phyloP scores from a whole-genome alignment of 2,797 vertebrate species.

The Alectoris magna region DNA sequence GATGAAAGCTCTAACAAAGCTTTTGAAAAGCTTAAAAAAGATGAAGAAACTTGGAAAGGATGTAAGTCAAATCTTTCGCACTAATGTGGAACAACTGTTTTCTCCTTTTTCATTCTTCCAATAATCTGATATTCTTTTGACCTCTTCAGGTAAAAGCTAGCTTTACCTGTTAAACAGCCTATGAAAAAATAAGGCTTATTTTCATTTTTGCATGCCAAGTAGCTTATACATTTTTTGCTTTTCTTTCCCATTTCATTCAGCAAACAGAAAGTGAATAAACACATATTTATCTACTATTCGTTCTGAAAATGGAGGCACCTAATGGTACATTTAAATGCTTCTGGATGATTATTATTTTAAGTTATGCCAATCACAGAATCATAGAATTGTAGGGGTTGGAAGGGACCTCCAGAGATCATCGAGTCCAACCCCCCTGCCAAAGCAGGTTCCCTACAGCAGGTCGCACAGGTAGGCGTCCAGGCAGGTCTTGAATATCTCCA shows the following conservation, averaged over 20 bases:
- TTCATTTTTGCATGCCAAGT: neutral
- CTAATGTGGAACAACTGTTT: neutral
- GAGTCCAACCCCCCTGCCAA: too few relatives aligned
- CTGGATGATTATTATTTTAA: neutral
- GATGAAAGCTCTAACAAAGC: neutral
- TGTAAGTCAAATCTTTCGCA: constrained; percentile 8
- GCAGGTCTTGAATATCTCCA: too few relatives aligned
- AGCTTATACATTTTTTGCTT: neutral
- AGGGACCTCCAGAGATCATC: too few relatives aligned
- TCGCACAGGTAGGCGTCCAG: too few relatives aligned
- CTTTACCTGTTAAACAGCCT: neutral
- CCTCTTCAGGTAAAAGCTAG: neutral
- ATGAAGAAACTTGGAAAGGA: neutral
- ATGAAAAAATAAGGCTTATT: neutral
- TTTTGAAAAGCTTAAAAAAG: constrained; percentile 33
- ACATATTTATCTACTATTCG: neutral
- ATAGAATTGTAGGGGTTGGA: too few relatives aligned
- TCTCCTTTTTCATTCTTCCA: neutral
- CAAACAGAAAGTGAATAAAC: neutral
- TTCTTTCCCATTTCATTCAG: neutral
- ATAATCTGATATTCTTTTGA: neutral
- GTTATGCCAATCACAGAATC: neutral
- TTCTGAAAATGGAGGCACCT: neutral
- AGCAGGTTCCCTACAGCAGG: too few relatives aligned
- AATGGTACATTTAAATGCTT: neutral